phyloP scores from a whole-genome alignment of 2,888 invertebrate species.

The Cosmorhoe ocellata region DNA sequence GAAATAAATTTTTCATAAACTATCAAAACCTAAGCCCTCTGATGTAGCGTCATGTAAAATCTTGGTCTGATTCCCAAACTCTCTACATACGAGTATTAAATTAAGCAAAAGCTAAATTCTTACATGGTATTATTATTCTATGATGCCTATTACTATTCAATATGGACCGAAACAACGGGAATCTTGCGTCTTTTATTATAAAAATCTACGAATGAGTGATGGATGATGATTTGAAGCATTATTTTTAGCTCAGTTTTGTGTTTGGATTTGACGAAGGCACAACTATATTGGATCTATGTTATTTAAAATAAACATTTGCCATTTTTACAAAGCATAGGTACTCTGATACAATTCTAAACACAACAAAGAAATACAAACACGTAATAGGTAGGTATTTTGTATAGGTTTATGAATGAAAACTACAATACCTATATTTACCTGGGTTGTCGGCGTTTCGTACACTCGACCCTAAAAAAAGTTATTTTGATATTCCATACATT shows the following conservation, averaged over 20 bases:
- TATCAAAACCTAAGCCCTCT: too few relatives aligned
- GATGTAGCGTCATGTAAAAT: too few relatives aligned
- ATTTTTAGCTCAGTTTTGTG: neutral
- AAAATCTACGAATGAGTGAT: constrained; percentile 1
- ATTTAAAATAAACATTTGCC: neutral
- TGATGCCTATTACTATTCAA: constrained; percentile 1
- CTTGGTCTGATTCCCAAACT: too few relatives aligned
- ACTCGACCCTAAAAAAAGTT: too few relatives aligned
- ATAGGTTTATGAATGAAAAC: neutral
- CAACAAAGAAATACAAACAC: too few relatives aligned
- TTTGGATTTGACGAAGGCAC: constrained; percentile 6
- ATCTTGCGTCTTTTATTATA: constrained; percentile 8
- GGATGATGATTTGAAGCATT: neutral
- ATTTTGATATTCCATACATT: too few relatives aligned
- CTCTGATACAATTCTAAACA: too few relatives aligned
- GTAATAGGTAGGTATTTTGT: too few relatives aligned
- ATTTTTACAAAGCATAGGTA: neutral
- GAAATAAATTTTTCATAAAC: too few relatives aligned
- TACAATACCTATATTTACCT: neutral
- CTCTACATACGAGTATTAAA: too few relatives aligned
- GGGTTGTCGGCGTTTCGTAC: too few relatives aligned
- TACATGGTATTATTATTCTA: constrained; percentile 5
- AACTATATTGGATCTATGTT: constrained; percentile 2
- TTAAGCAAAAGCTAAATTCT: constrained; percentile 14
- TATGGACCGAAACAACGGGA: constrained; percentile 19